These are phyloP conservation scores for Anorthoa munda DNA, from an alignment of 2,888 invertebrate species.

Conservation along the genomic window DNA sequence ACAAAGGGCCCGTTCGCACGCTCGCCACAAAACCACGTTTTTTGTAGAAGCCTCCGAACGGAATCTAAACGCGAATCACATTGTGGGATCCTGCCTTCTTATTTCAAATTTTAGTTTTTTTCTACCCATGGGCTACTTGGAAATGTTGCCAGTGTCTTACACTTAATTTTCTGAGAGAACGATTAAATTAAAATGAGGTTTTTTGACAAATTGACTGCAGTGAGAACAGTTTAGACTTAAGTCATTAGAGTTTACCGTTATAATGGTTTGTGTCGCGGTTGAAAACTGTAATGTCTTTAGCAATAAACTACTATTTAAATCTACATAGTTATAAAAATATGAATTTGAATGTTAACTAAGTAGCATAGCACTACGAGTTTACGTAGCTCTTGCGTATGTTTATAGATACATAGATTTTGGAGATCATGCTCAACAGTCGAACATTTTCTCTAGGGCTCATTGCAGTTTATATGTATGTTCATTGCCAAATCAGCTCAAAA, in stretches of 20 bases:
- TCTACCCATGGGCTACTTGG: constrained; percentile 60
- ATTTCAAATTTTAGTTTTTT: constrained; percentile 65
- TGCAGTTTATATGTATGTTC: not conserved
- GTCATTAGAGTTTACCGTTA: constrained; percentile 50
- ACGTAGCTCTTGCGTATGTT: not conserved
- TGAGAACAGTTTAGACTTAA: constrained; percentile 46
- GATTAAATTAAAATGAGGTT: constrained; percentile 61
- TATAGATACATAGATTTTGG: not conserved
- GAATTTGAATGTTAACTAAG: not conserved
- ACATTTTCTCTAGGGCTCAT: not conserved
- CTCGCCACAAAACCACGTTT: constrained; percentile 80
- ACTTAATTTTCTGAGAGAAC: constrained; percentile 61
- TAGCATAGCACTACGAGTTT: not conserved
- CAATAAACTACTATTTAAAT: not conserved
- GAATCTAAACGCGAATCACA: constrained; percentile 86
- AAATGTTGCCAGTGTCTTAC: constrained; percentile 65
- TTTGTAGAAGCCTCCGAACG: constrained; percentile 83
- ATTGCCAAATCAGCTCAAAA: constrained; percentile 28
- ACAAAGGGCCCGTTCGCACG: constrained; percentile 88
- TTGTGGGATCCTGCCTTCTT: constrained; percentile 80
- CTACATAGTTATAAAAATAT: too few relatives aligned
- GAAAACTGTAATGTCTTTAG: not conserved
- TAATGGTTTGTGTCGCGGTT: not conserved
- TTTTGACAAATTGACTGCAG: constrained; percentile 47
- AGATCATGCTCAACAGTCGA: not conserved